Percentiles rank a stretch among this genome's conserved stretches.
These are phyloP conservation scores for Amphiduros pacificus DNA, from an alignment of 2,888 invertebrate genomes.

Conservation along the genomic window DNA sequence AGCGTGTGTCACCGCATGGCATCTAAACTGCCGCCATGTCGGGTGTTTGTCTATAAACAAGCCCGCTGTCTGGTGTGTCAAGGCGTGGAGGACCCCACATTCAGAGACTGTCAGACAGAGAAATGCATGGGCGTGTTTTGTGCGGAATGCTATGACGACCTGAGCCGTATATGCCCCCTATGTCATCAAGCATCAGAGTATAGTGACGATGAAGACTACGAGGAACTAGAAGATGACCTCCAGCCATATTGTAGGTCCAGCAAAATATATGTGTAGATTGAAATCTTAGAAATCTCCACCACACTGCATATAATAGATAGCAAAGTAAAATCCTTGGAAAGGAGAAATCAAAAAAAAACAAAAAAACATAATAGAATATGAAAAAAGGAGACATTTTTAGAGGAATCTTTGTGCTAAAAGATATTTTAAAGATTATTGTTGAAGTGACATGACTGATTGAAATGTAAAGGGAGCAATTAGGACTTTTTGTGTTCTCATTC, in stretches of 20 bases:
- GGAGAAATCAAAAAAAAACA: too few relatives aligned
- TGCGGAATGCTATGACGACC: conserved; percentile 29
- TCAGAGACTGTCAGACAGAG: conserved; percentile 32
- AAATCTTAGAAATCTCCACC: not conserved
- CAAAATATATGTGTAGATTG: conserved; percentile 23
- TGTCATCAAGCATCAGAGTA: conserved; percentile 25
- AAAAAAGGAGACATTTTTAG: too few relatives aligned
- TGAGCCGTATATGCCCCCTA: conserved; percentile 31
- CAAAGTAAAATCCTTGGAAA: too few relatives aligned
- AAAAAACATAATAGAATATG: too few relatives aligned
- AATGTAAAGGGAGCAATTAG: too few relatives aligned
- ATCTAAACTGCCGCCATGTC: conserved; percentile 18
- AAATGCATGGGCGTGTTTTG: conserved; percentile 31
- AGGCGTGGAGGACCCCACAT: conserved; percentile 22
- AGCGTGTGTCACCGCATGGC: conserved; percentile 22
- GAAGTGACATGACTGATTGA: too few relatives aligned
- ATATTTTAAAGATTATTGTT: too few relatives aligned
- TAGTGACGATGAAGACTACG: conserved; percentile 25
- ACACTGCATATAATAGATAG: too few relatives aligned
- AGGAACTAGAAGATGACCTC: conserved; percentile 27
- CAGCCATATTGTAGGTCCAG: conserved; percentile 25
- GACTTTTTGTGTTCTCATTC: too few relatives aligned
- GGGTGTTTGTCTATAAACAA: conserved; percentile 18
- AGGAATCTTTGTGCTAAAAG: too few relatives aligned
- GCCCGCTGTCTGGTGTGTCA: conserved; percentile 31